A percentile compares a stretch with the other conserved stretches of the same genome.
phyloP scores from a whole-genome alignment of 2,888 invertebrate species.

The Cremastinae sp. region DNA sequence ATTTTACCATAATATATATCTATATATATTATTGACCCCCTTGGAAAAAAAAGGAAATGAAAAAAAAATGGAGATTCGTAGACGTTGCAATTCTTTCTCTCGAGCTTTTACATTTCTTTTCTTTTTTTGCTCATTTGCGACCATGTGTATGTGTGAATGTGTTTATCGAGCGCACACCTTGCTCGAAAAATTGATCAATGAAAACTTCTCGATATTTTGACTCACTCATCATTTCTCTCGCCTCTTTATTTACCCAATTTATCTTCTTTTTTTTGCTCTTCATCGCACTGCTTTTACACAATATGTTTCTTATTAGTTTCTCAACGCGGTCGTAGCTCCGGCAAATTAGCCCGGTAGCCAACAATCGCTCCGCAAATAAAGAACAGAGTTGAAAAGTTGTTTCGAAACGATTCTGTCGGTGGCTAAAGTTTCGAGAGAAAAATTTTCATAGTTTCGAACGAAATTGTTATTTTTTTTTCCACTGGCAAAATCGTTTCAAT shows the following conservation, averaged over 20 bases:
- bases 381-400: not conserved
- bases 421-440: too few species aligned
- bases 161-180: conserved; percentile 7
- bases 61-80: conserved; percentile 33
- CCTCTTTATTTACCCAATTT: not conserved
- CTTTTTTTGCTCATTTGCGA: conserved; percentile 19
- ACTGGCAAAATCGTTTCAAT: conserved; percentile 1
- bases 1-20: conserved; percentile 29
- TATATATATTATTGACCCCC: conserved; percentile 16
- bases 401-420: not conserved
- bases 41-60: conserved; percentile 18
- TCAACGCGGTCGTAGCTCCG: conserved; percentile 25
- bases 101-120: conserved; percentile 15
- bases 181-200: conserved; percentile 45
- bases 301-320: conserved; percentile 48
- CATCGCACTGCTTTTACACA: conserved; percentile 37
- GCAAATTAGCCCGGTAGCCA: conserved; percentile 17
- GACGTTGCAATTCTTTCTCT: conserved; percentile 36
- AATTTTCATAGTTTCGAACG: not conserved
- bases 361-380: not conserved
- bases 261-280: conserved; percentile 22
- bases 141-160: conserved; percentile 11
- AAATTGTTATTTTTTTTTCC: not conserved
- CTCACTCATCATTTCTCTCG: not conserved
- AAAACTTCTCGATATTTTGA: conserved; percentile 37